Conservation (phyloP, 2,888 invertebrate genomes). For the Caenorhabditis auriculariae region DNA sequence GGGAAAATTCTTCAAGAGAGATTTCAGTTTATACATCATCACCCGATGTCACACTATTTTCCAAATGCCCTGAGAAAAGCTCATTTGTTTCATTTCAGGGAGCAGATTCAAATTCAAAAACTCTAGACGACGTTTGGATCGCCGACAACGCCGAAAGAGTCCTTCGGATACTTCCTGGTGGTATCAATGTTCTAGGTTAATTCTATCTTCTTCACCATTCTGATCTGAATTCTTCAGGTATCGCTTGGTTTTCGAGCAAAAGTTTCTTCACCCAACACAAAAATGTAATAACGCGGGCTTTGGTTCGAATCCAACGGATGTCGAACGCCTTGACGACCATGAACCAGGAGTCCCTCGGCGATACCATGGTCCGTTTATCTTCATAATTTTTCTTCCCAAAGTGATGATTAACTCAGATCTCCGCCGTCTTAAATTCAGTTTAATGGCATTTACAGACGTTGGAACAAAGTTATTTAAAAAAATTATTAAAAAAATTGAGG, state of each 20-base stretch:
- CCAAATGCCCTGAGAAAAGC: background rate
- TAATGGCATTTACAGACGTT: too few species aligned
- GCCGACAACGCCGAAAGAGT: slow-evolving; percentile 40
- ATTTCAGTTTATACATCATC: background rate
- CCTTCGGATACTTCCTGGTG: slow-evolving; percentile 44
- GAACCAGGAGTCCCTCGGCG: too few species aligned
- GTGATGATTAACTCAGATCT: too few species aligned
- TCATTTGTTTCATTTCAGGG: slow-evolving; percentile 6
- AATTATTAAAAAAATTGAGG: too few species aligned
- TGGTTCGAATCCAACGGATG: slow-evolving; percentile 34
- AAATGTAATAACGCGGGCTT: slow-evolving; percentile 21
- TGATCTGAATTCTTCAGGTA: slow-evolving; percentile 15
- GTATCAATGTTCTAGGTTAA: slow-evolving; percentile 39
- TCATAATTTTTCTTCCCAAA: too few species aligned
- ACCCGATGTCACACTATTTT: background rate
- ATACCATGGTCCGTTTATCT: too few species aligned
- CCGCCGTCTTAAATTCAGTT: too few species aligned
- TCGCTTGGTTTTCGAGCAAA: slow-evolving; percentile 41
- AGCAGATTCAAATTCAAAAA: slow-evolving; percentile 11
- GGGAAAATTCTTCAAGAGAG: background rate
- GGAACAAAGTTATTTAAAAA: too few species aligned
- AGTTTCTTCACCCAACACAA: slow-evolving; percentile 27
- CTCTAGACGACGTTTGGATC: slow-evolving; percentile 44
- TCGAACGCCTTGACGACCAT: slow-evolving; percentile 35
- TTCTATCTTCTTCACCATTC: background rate